A percentile compares a stretch with the other conserved stretches of the same genome.
These are phyloP conservation scores for Drosophila demipolita DNA, from an alignment of 2,888 invertebrate genomes.

Conservation along the genomic window DNA sequence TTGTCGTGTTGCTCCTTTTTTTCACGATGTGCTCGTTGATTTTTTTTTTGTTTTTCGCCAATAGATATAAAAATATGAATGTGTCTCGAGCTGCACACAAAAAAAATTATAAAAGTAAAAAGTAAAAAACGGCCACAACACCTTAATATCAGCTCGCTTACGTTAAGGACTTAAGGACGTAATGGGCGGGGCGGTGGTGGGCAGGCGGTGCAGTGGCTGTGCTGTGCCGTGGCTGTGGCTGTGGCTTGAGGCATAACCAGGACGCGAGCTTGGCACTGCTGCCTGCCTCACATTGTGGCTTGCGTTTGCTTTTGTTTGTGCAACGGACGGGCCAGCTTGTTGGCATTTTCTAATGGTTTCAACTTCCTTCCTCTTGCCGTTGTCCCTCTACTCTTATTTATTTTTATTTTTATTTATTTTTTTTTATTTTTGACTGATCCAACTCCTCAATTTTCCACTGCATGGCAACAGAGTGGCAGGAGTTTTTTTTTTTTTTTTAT, in stretches of 20 bases:
- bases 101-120: conserved; percentile 4
- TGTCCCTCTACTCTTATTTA: conserved; percentile 38
- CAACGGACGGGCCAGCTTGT: conserved; percentile 42
- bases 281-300: conserved; percentile 27
- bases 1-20: conserved; percentile 36
- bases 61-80: conserved; percentile 63
- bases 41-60: conserved; percentile 39
- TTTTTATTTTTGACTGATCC: conserved; percentile 6
- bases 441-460: background rate
- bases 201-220: conserved; percentile 9
- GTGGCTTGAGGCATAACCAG: conserved; percentile 15
- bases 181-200: background rate
- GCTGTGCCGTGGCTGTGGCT: conserved; percentile 13
- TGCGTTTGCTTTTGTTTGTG: conserved; percentile 47
- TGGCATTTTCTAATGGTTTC: conserved; percentile 79
- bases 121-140: conserved; percentile 40
- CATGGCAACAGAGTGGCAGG: conserved; percentile 15
- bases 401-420: conserved; percentile 17
- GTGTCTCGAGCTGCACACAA: conserved; percentile 21
- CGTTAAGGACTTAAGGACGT: conserved; percentile 38
- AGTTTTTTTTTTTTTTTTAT: background rate
- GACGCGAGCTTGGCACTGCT: conserved; percentile 2
- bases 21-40: conserved; percentile 3
- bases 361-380: conserved; percentile 77
- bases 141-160: conserved; percentile 55